A percentile compares a stretch with the other conserved stretches of the same genome.
These are phyloP conservation scores for Eidolon dupreanum DNA, from an alignment of 2,797 vertebrate genomes.

Conservation along the genomic window DNA sequence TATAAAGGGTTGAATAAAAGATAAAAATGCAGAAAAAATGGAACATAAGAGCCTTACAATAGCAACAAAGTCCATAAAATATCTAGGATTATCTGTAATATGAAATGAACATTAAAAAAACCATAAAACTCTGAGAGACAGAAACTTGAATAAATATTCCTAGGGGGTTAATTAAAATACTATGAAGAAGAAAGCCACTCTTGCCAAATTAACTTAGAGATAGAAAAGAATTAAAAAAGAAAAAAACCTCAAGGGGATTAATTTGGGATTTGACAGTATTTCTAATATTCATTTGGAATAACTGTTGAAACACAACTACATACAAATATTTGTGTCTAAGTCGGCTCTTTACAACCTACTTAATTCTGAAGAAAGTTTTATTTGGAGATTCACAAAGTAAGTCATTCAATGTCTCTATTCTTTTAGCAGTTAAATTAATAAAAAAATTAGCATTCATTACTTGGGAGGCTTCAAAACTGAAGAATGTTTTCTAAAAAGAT, in stretches of 20 bases:
- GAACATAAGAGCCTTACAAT: background rate
- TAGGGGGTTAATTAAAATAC: constrained; percentile 10
- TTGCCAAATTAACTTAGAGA: constrained; percentile 22
- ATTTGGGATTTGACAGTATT: background rate
- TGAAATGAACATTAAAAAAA: background rate
- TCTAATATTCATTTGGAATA: background rate
- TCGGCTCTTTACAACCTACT: background rate
- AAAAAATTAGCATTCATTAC: background rate
- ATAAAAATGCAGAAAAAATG: constrained; percentile 18
- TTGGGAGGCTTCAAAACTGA: background rate
- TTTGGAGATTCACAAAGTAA: constrained; percentile 30
- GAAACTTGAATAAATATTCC: background rate
- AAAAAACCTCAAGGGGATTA: background rate
- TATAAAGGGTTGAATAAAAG: background rate
- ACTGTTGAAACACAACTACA: background rate
- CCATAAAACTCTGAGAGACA: constrained; percentile 9
- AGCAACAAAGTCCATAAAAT: background rate
- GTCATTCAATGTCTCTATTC: background rate
- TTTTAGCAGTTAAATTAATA: constrained; percentile 7
- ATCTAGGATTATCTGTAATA: background rate
- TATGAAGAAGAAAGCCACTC: constrained; percentile 37
- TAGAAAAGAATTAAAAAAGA: background rate
- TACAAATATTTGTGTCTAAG: background rate
- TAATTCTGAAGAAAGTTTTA: constrained; percentile 33
- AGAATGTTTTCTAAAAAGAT: constrained; percentile 20